A percentile compares a stretch with the other conserved stretches of the same genome.
Evolutionary conservation across 2,888 invertebrate species (phyloP).

Genomic region (Eilema griseolum): DNA sequence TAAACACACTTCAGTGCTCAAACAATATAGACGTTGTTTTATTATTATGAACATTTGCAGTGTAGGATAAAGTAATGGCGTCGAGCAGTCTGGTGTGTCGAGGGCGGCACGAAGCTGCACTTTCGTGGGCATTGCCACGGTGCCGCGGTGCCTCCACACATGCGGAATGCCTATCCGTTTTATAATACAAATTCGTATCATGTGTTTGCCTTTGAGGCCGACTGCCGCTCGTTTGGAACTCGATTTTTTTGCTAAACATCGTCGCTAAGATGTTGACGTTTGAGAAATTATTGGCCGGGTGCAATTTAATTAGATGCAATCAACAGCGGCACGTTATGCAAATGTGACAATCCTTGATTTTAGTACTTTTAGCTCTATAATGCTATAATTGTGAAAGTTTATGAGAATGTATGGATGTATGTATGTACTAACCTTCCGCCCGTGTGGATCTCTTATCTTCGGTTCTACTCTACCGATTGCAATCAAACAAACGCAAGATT

Average conservation of each 20-base stretch:
- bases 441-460: too few species aligned
- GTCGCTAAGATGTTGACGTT: not conserved
- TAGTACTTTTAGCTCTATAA: not conserved
- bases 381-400: too few species aligned
- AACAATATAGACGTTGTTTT: constrained; percentile 52
- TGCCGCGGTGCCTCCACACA: constrained; percentile 30
- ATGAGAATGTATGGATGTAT: too few species aligned
- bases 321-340: not conserved
- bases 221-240: not conserved
- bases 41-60: constrained; percentile 44
- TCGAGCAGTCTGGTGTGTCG: constrained; percentile 54
- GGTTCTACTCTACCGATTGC: too few species aligned
- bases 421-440: too few species aligned
- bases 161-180: constrained; percentile 35
- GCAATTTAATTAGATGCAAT: constrained; percentile 4
- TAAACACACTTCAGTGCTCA: constrained; percentile 26
- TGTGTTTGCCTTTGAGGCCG: constrained; percentile 24
- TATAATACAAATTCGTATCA: constrained; percentile 23
- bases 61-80: constrained; percentile 52
- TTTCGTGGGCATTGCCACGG: not conserved
- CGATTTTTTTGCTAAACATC: not conserved
- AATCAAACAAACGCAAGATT: too few species aligned
- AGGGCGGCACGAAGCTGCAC: constrained; percentile 26
- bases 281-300: not conserved
- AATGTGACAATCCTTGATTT: not conserved